These are phyloP conservation scores for Lasioglossum lativentre DNA, from an alignment of 2,888 invertebrate species.

Conservation along the genomic window DNA sequence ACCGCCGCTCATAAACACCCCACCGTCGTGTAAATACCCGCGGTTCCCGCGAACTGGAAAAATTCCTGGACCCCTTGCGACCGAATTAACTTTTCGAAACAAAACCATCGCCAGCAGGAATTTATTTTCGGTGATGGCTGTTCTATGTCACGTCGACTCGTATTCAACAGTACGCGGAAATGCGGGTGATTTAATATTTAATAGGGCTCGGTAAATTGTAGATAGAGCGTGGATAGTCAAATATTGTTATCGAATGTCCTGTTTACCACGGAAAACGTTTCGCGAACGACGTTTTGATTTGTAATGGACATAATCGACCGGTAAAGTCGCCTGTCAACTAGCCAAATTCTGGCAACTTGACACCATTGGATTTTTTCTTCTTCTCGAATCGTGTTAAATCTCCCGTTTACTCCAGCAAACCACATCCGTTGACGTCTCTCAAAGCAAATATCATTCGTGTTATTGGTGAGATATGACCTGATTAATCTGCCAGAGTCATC, in stretches of 20 bases:
- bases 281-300: not conserved
- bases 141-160: too few relatives aligned
- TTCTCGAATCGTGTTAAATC: not conserved
- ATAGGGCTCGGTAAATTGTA: too few relatives aligned
- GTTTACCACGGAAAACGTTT: not conserved
- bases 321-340: not conserved
- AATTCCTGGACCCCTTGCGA: constrained; percentile 4
- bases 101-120: too few relatives aligned
- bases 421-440: not conserved
- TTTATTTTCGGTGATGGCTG: constrained; percentile 8
- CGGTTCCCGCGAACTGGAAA: not conserved
- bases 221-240: not conserved
- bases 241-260: not conserved
- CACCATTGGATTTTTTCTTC: not conserved
- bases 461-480: not conserved
- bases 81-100: constrained; percentile 39
- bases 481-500: not conserved
- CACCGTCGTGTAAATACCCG: constrained; percentile 48
- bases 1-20: constrained; percentile 60
- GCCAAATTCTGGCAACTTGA: not conserved
- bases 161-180: too few relatives aligned
- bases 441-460: not conserved
- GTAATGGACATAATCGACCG: too few relatives aligned
- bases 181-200: too few relatives aligned
- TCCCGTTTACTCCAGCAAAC: not conserved